A percentile compares a stretch with the other conserved stretches of the same genome.
These are phyloP conservation scores for Trichogramma evanescens DNA, from an alignment of 2,888 invertebrate species.

Conservation along the genomic window DNA sequence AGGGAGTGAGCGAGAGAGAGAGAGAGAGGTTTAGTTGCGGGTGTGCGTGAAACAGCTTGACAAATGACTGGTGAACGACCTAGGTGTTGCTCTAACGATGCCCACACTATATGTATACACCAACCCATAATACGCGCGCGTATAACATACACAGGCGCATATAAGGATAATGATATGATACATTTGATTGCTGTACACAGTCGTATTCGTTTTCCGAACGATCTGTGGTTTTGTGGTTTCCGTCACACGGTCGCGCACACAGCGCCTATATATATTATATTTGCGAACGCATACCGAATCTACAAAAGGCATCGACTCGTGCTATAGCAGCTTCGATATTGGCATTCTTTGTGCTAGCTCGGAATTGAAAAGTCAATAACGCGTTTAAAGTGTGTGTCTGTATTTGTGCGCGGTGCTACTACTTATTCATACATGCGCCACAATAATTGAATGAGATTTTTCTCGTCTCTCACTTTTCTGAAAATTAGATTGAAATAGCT, in stretches of 20 bases:
- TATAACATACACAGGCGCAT: not conserved
- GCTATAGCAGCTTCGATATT: too few species aligned
- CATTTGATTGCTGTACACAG: constrained; percentile 34
- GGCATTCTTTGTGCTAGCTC: too few species aligned
- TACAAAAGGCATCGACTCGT: too few species aligned
- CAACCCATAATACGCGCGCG: not conserved
- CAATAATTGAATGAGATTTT: too few species aligned
- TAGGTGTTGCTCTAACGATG: constrained; percentile 41
- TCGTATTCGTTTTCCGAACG: constrained; percentile 32
- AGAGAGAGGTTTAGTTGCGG: not conserved
- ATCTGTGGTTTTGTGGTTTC: constrained; percentile 47
- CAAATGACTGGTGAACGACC: constrained; percentile 42
- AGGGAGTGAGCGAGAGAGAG: constrained; percentile 22
- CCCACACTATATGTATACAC: not conserved
- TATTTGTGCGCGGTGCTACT: too few species aligned
- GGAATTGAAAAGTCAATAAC: too few species aligned
- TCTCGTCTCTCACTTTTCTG: too few species aligned
- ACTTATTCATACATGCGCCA: too few species aligned
- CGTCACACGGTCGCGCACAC: constrained; percentile 26
- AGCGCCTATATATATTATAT: too few species aligned
- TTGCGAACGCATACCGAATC: not conserved
- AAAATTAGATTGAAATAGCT: too few species aligned
- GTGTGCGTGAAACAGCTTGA: constrained; percentile 26
- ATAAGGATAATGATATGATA: constrained; percentile 47
- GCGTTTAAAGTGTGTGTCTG: too few species aligned